Conservation (phyloP, 1,140 invertebrate species). For the Battus philenor region DNA sequence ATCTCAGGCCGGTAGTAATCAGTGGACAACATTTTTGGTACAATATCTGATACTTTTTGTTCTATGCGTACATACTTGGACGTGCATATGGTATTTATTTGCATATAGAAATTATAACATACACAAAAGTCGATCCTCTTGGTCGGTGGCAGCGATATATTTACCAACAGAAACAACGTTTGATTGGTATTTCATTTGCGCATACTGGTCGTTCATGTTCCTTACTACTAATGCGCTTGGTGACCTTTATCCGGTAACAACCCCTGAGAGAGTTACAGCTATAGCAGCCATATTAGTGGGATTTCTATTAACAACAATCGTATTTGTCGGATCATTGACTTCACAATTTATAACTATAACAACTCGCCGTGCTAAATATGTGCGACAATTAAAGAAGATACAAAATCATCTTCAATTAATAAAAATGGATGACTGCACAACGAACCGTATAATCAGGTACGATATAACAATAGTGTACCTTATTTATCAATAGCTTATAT, state of each 20-base stretch:
- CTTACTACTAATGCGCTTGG: slow-evolving; percentile 64
- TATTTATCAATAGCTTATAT: too few relatives aligned
- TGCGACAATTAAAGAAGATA: slow-evolving; percentile 57
- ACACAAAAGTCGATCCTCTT: slow-evolving; percentile 46
- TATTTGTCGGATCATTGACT: slow-evolving; percentile 63
- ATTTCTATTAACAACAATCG: slow-evolving; percentile 59
- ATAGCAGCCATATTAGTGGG: slow-evolving; percentile 55
- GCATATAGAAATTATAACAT: slow-evolving; percentile 53
- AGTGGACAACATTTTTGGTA: slow-evolving; percentile 64
- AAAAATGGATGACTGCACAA: slow-evolving; percentile 56
- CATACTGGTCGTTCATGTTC: slow-evolving; percentile 62
- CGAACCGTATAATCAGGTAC: slow-evolving; percentile 62
- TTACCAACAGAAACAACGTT: slow-evolving; percentile 53
- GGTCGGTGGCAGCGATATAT: slow-evolving; percentile 48
- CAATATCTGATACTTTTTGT: slow-evolving; percentile 62
- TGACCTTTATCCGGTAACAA: slow-evolving; percentile 61
- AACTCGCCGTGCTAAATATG: slow-evolving; percentile 57
- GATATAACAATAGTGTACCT: too few relatives aligned
- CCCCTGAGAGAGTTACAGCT: slow-evolving; percentile 50
- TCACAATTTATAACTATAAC: slow-evolving; percentile 68
- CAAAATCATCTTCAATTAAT: slow-evolving; percentile 54
- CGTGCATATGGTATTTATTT: slow-evolving; percentile 60
- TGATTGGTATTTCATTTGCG: slow-evolving; percentile 64
- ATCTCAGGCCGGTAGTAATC: slow-evolving; percentile 63
- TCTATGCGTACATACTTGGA: slow-evolving; percentile 59